Conservation (phyloP, 2,888 invertebrate genomes). For the Hartigia nigra region DNA sequence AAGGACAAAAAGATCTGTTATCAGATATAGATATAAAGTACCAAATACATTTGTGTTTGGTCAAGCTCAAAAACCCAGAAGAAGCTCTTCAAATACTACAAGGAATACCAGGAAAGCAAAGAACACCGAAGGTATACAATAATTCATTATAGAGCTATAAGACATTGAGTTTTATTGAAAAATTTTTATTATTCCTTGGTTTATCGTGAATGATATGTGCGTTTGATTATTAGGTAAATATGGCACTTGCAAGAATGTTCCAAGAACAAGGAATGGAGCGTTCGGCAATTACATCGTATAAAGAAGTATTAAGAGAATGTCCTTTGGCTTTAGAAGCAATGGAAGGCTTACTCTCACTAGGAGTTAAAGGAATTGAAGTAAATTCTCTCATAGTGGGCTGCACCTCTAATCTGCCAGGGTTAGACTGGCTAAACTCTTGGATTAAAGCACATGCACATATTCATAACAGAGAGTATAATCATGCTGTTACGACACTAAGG, state of each 20-base stretch:
- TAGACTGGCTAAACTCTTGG: conserved; percentile 73
- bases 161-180: neutral
- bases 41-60: conserved; percentile 77
- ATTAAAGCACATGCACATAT: conserved; percentile 75
- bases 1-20: conserved; percentile 68
- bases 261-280: conserved; percentile 77
- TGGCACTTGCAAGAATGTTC: conserved; percentile 81
- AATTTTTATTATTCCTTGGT: neutral
- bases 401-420: conserved; percentile 54
- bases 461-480: conserved; percentile 75
- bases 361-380: conserved; percentile 80
- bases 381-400: conserved; percentile 77
- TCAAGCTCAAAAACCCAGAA: conserved; percentile 73
- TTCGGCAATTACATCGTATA: conserved; percentile 80
- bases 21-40: conserved; percentile 79
- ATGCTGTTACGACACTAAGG: conserved; percentile 75
- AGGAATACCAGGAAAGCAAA: conserved; percentile 73
- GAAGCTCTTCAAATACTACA: conserved; percentile 72
- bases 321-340: conserved; percentile 82
- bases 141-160: neutral
- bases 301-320: conserved; percentile 81
- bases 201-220: neutral
- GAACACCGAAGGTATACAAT: conserved; percentile 73
- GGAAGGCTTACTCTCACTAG: conserved; percentile 77
- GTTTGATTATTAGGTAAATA: conserved; percentile 65